phyloP scores from a whole-genome alignment of 2,113 vertebrate species.

The Geococcyx californianus region DNA sequence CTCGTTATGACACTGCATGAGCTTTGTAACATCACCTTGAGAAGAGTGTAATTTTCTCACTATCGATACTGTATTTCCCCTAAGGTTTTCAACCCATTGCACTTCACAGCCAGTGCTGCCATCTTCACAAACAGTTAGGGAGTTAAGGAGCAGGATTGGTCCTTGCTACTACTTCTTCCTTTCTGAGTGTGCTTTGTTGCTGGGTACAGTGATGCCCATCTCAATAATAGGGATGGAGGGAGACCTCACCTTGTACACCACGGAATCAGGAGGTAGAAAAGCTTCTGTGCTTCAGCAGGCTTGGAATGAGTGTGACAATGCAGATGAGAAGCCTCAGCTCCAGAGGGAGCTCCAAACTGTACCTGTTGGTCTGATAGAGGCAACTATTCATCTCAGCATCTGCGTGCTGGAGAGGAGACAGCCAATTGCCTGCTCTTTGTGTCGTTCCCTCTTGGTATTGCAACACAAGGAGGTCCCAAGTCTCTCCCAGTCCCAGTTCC shows the following conservation, averaged over 20 bases:
- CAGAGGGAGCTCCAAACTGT: slow-evolving; percentile 10
- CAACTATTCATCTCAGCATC: background rate
- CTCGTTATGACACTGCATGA: background rate
- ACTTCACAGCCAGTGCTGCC: background rate
- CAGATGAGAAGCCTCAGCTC: slow-evolving; percentile 3
- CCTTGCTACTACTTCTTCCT: background rate
- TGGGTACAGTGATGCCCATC: background rate
- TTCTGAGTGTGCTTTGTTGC: background rate
- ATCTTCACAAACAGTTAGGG: background rate
- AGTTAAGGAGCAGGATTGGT: background rate
- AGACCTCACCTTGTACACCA: background rate
- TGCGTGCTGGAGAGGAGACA: no score
- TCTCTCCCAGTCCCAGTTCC: background rate
- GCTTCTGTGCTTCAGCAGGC: background rate
- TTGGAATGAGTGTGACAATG: background rate
- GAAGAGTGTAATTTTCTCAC: no score
- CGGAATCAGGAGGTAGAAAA: background rate
- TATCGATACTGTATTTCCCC: background rate
- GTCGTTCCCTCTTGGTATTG: accelerated
- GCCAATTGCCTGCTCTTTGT: background rate
- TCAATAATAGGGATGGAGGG: background rate
- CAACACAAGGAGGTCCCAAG: accelerated
- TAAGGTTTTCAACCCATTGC: background rate
- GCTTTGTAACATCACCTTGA: background rate
- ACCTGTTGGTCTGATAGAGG: background rate